phyloP scores from a whole-genome alignment of 2,888 invertebrate genomes.

The Tiphia femorata region DNA sequence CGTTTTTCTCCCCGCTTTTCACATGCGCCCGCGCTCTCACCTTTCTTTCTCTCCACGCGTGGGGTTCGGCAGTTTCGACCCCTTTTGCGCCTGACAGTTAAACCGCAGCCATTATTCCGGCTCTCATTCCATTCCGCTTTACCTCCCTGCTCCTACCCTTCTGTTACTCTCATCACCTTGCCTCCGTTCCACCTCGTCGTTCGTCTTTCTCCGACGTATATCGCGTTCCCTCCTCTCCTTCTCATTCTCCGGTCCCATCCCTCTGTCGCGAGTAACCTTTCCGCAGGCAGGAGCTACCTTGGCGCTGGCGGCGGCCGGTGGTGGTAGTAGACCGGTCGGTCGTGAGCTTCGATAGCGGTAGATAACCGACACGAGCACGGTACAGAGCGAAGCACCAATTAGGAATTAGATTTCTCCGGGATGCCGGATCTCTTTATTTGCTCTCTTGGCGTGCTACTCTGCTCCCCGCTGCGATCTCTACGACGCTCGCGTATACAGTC shows the following conservation, averaged over 20 bases:
- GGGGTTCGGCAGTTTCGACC: constrained; percentile 51
- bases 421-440: constrained; percentile 53
- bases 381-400: constrained; percentile 50
- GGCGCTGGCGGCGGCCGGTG: background rate
- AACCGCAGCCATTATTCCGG: constrained; percentile 50
- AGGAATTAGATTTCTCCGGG: constrained; percentile 53
- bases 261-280: constrained; percentile 33
- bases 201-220: background rate
- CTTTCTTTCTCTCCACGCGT: constrained; percentile 13
- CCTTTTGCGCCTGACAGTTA: constrained; percentile 51
- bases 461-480: constrained; percentile 48
- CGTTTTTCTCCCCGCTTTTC: constrained; percentile 1
- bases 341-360: constrained; percentile 50
- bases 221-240: background rate
- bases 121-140: constrained; percentile 15
- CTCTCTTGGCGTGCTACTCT: constrained; percentile 46
- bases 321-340: constrained; percentile 30
- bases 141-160: constrained; percentile 8
- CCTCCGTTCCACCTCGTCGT: background rate
- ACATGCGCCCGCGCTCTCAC: background rate
- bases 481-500: constrained; percentile 2
- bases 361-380: constrained; percentile 50
- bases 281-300: constrained; percentile 18
- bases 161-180: constrained; percentile 11
- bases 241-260: background rate